phyloP scores from a whole-genome alignment of 1,140 invertebrate species.

The Mya arenaria region DNA sequence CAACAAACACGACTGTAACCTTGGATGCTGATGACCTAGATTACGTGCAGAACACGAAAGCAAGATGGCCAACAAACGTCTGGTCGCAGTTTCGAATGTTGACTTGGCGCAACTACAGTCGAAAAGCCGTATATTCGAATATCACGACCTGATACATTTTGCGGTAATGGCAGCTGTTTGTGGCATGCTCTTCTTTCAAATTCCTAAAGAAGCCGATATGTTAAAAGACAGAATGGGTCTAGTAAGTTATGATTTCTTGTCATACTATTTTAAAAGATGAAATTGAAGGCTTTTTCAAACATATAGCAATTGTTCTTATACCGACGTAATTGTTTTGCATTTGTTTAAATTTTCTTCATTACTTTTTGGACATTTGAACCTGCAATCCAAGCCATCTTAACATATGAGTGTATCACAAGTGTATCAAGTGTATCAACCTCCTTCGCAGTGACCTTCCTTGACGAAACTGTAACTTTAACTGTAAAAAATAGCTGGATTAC shows the following conservation, averaged over 20 bases:
- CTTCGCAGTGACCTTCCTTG: no score
- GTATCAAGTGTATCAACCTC: no score
- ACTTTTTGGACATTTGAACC: constrained; percentile 94
- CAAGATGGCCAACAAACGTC: constrained; percentile 80
- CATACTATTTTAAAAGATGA: no score
- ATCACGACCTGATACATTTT: constrained; percentile 67
- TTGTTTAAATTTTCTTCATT: constrained; percentile 90
- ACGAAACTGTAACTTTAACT: no score
- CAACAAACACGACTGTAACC: no score
- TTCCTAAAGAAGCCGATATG: neutral
- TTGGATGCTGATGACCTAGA: no score
- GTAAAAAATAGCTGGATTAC: no score
- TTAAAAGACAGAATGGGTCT: constrained; percentile 23
- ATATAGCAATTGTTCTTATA: no score
- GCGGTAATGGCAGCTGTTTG: neutral
- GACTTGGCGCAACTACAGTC: constrained; percentile 90
- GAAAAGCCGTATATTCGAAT: constrained; percentile 89
- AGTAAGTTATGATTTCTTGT: no score
- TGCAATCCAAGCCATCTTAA: constrained; percentile 90
- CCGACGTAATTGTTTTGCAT: constrained; percentile 31
- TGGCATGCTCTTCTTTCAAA: constrained; percentile 13
- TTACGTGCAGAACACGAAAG: no score
- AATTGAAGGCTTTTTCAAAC: no score
- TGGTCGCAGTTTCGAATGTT: constrained; percentile 90
- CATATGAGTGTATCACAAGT: constrained; percentile 88